Base-by-base conservation (phyloP, 2,888 invertebrate genomes). In the Salpingus planirostris region DNA sequence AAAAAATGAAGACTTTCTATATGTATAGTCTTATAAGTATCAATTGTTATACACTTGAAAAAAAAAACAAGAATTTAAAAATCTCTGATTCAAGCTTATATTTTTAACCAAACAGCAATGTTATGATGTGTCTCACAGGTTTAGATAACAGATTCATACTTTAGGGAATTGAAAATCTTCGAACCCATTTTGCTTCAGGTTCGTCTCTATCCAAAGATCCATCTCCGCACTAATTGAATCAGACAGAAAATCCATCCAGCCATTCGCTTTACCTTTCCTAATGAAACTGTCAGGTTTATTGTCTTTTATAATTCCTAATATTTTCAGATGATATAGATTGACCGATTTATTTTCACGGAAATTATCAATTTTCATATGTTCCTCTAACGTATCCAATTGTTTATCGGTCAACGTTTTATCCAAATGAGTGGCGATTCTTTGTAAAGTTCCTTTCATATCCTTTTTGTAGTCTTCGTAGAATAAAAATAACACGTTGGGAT, bases 301-400 rank as follows among this genome's bases (percentile, higher is more conserved):
- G n/a, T 66, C 56, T 26, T 69, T 68, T 2, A 73, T 60, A n/a
- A 83, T 68, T 1, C 76, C 75, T 2, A 78, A 67, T 2, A 71
- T 69, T 40, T 66, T 69, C 55, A 81, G 68, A 31, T 75, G 71
- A 39, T 78, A 73, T 30, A 69, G 74, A 55, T 91, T 90, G 0
- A 88, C 79, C 7, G 80, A 77, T 23, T 77, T 73, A 64, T 90
- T 91, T n/a, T 75, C 69, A 43, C 81, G 80, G 66, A 93, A 91
- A 56, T 76, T 82, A 5, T 78, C 70, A 40, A 92, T 86, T 50
- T 76, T 72, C 36, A 90, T 73, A 55, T 90, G 84, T 3, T 78
- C 63, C 3, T 71, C 69, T 2, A 91, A 65, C 5, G 10, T 11
- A 4, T 23, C 23, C 23, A 23, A 11, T 4, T 23, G 7, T 10